phyloP scores from a whole-genome alignment of 2,113 vertebrate genomes.

The Gracilinanus agilis region DNA sequence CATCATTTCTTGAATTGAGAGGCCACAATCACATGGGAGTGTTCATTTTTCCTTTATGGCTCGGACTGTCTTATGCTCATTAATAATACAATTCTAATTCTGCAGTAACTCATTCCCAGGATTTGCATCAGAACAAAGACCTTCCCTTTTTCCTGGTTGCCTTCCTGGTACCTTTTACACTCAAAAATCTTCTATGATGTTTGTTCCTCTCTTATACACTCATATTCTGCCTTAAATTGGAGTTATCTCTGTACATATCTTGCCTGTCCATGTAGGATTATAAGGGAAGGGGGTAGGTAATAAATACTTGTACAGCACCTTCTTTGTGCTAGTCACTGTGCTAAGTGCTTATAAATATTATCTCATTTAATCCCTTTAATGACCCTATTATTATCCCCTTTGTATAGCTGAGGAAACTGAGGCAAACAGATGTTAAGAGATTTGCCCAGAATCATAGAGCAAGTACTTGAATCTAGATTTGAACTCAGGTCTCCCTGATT shows the following conservation, averaged over 20 bases:
- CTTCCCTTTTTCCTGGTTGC: background rate
- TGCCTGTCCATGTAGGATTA: background rate
- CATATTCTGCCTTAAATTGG: background rate
- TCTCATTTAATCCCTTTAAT: background rate
- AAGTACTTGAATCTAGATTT: background rate
- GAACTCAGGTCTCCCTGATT: background rate
- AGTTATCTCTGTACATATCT: background rate
- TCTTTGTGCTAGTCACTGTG: background rate
- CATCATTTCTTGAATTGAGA: constrained; percentile 57
- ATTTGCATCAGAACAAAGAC: constrained; percentile 40
- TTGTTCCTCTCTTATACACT: background rate
- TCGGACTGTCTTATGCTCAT: constrained; percentile 31
- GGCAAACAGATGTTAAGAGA: background rate
- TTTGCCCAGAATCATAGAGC: background rate
- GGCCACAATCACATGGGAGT: constrained; percentile 29
- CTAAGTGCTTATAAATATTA: background rate
- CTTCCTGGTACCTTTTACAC: background rate
- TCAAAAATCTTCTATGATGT: background rate
- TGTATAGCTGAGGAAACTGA: background rate
- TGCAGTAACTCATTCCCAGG: constrained; percentile 38
- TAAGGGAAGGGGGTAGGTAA: background rate
- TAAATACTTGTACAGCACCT: background rate
- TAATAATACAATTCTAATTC: constrained; percentile 41
- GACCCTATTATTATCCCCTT: background rate
- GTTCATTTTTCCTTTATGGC: constrained; percentile 32